Base-by-base conservation (phyloP, 2,888 invertebrate genomes). In the Cancer borealis region DNA sequence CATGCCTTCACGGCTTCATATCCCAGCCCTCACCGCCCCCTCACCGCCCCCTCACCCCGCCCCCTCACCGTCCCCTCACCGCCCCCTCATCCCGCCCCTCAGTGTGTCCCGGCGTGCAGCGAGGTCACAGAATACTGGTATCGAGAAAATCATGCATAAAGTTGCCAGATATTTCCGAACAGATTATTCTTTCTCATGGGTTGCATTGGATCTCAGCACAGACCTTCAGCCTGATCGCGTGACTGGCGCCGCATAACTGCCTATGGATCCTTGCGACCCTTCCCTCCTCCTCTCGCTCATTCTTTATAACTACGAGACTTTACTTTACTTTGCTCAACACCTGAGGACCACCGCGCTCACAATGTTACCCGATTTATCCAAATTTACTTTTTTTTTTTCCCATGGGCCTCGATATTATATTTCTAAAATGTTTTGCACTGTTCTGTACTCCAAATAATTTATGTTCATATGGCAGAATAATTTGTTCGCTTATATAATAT, bases 71-170 rank as follows among this genome's bases (percentile, higher is more conserved):
- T n/a, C n/a, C 26, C 73, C 73, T 79, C 21, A n/a, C 60, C 26
- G n/a, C n/a, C 73, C 3, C 10, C 26, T 10, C 60, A 39, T 26
- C 30, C 10, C n/a, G 10, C n/a, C 26, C 73, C 73, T 26, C 73
- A 79, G 39, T 30, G 84, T 39, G 30, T 39, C 39, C 14, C 39
- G 14, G 84, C 39, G 84, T 84, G 84, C 5, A 17, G 21, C 14
- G 39, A n/a, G 84, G 84, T 84, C 39, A 17, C 84, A 39, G 30
- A 39, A 84, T 73, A 73, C 73, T n/a, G n/a, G 73, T 84, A 84
- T 84, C 84, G 14, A 84, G 39, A 84, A 84, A 84, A 84, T 84
- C 84, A 84, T 39, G 84, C 39, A 84, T 14, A 84, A 84, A 84
- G 39, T 84, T 84, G 39, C 84, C 84, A 39, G 17, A 84, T 84